These are phyloP conservation scores for Polyploca ridens DNA, from an alignment of 2,888 invertebrate species.

Conservation along the genomic window DNA sequence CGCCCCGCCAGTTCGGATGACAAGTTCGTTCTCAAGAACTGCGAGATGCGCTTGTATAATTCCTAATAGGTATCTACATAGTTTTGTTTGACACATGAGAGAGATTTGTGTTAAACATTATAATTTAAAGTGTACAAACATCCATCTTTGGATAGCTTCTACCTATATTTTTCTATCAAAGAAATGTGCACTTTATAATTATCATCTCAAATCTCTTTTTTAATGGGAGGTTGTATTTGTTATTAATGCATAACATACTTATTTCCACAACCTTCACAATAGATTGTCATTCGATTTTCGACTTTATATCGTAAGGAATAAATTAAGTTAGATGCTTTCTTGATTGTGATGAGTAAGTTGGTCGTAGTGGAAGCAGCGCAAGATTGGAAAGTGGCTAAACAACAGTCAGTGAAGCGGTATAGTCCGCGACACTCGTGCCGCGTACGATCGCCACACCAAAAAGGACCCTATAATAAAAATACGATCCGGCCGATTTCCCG, in stretches of 20 bases:
- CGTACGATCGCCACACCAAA: conserved; percentile 15
- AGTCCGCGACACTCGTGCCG: conserved; percentile 44
- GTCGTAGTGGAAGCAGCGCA: conserved; percentile 33
- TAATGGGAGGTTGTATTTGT: conserved; percentile 11
- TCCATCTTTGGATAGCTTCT: conserved; percentile 2
- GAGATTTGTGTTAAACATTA: conserved; percentile 2
- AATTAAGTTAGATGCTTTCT: not conserved
- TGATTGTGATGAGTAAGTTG: conserved; percentile 16
- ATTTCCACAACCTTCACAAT: not conserved
- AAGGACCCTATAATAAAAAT: conserved; percentile 30
- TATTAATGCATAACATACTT: not conserved
- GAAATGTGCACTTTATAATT: not conserved
- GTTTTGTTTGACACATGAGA: not conserved
- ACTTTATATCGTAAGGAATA: not conserved
- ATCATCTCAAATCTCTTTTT: conserved; percentile 3
- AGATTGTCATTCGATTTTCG: not conserved
- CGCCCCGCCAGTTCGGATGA: too few relatives aligned
- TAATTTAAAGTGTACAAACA: conserved; percentile 1
- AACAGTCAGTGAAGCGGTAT: conserved; percentile 53
- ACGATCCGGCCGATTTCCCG: conserved; percentile 26
- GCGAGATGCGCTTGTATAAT: not conserved
- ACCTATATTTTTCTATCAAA: not conserved
- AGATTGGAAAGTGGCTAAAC: conserved; percentile 70
- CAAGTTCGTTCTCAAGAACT: not conserved
- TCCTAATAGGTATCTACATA: not conserved